Base-by-base conservation (phyloP, 1,140 invertebrate genomes). In the Neoseiulus cucumeris region DNA sequence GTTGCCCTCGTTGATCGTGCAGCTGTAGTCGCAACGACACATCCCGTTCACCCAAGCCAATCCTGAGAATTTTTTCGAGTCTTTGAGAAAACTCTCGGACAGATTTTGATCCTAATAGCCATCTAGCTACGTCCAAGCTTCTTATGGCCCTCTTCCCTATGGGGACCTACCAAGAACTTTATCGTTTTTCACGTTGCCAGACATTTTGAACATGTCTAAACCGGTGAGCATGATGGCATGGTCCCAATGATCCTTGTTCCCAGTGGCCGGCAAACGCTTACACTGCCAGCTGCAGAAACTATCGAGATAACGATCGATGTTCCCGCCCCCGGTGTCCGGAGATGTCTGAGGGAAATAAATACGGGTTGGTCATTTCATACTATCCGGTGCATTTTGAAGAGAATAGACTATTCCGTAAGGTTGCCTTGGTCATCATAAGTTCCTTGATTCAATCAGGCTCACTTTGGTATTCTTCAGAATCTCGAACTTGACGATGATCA, bases 141-240 rank as follows among this genome's bases (percentile, higher is more conserved):
- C 12, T 14, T 44, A 12, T 44, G 42, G n/a, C 42, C n/a, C 42
- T 12, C 42, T 39, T 39, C 33, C 4, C 33, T 4, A 39, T 39
- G 33, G 4, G 33, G 33, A 39, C 68, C 59, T 71, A 65, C 71
- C 71, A 42, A 71, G 65, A 59, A 72, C 69, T 65, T 72, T 72
- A 25, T 69, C 67, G 44, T 72, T 71, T 51, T 70, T 69, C 9
- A 64, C 65, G 30, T 65, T 64, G 2, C 68, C 69, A 22, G 41
- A 30, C 12, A 55, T 25, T 64, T 71, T 71, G 44, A 68, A 71
- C 30, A 71, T 42, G 68, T 71, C 68, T 25, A 71, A 45, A 72
- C 77, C 79, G 7, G 79, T 79, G 4, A 80, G 69, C 68, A 81
- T 71, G 33, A 81, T 74, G 12, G 75, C 79, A 67, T 80, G 78